Conservation (phyloP, 64 coral and sea anemone species). For the Montipora capricornis region DNA sequence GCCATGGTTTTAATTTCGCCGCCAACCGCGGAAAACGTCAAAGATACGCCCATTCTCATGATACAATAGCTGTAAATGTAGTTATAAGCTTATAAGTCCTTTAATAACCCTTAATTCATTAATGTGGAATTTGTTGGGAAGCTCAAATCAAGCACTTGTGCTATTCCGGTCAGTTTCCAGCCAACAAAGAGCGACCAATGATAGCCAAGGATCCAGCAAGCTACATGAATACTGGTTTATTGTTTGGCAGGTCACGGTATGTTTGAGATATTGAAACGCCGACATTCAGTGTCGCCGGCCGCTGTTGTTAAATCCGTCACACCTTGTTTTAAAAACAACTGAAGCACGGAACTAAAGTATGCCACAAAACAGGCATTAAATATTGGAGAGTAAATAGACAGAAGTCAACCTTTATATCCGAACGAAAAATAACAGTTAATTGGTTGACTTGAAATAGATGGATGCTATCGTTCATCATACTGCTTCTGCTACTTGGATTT, state of each 20-base stretch:
- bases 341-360: conserved; percentile 35
- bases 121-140: not conserved
- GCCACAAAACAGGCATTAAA: not conserved
- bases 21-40: conserved; percentile 7
- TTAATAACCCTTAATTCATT: not conserved
- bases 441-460: too few relatives aligned
- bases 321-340: conserved; percentile 14
- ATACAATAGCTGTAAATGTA: not conserved
- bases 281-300: conserved; percentile 18
- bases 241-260: conserved; percentile 29
- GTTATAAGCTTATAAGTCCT: not conserved
- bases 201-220: not conserved
- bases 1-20: conserved; percentile 4
- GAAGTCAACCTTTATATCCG: too few relatives aligned
- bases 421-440: not conserved
- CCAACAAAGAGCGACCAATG: conserved; percentile 1
- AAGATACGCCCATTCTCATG: not conserved
- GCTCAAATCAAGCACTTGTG: not conserved
- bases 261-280: conserved; percentile 15
- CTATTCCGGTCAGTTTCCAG: not conserved
- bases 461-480: too few relatives aligned
- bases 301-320: conserved; percentile 20
- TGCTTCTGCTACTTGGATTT: too few relatives aligned
- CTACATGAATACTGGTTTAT: conserved; percentile 33
- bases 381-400: not conserved